Percentiles rank a stretch among this genome's conserved stretches.
These are phyloP conservation scores for Etheostoma perlongum DNA, from an alignment of 2,797 vertebrate genomes.

Conservation along the genomic window DNA sequence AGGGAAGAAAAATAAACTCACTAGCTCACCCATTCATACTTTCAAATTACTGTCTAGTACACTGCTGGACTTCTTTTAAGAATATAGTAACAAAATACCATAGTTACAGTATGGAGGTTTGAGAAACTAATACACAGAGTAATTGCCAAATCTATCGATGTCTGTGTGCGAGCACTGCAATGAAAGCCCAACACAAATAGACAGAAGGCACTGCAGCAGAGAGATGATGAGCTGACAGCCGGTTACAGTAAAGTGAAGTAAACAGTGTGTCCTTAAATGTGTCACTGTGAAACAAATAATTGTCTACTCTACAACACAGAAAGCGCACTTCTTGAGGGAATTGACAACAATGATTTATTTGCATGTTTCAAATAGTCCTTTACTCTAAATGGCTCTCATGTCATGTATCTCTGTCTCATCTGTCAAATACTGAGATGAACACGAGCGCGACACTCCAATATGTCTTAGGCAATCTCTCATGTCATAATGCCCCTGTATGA, in stretches of 20 bases:
- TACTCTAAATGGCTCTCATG: slow-evolving; percentile 36
- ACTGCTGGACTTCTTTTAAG: neutral
- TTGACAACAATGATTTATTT: slow-evolving; percentile 74
- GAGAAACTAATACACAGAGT: slow-evolving; percentile 20
- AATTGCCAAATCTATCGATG: slow-evolving; percentile 30
- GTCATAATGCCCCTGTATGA: slow-evolving; percentile 25
- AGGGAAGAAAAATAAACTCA: slow-evolving; percentile 8
- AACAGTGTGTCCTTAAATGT: slow-evolving; percentile 61
- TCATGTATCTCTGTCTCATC: slow-evolving; percentile 52
- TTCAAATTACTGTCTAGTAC: neutral
- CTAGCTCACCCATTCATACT: neutral
- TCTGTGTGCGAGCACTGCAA: neutral
- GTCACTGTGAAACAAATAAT: slow-evolving; percentile 62
- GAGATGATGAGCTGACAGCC: slow-evolving; percentile 48
- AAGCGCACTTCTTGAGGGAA: slow-evolving; percentile 44
- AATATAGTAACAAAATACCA: neutral
- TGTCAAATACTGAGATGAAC: slow-evolving; percentile 43
- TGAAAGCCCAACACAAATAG: slow-evolving; percentile 16
- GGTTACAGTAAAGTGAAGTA: slow-evolving; percentile 37
- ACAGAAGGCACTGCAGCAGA: slow-evolving; percentile 22
- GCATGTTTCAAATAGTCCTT: slow-evolving; percentile 48
- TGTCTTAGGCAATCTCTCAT: slow-evolving; percentile 44
- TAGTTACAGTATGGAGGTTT: neutral
- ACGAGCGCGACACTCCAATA: slow-evolving; percentile 39
- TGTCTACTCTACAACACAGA: slow-evolving; percentile 54